Evolutionary conservation across 2,797 vertebrate genomes (phyloP).

Genomic region (Kryptopterus vitreolus): DNA sequence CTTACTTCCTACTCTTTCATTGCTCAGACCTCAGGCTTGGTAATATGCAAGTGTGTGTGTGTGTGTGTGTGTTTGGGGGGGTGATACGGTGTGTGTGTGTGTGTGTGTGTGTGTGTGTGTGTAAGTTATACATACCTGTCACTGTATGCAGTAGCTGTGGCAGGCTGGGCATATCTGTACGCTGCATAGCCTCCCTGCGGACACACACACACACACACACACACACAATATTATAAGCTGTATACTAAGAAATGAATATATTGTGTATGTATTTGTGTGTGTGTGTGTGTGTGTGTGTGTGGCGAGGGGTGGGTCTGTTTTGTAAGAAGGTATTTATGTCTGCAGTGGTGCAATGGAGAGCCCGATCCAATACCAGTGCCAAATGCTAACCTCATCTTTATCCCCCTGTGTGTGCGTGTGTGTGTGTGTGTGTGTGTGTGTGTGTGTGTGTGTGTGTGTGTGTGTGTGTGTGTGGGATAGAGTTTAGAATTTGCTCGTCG

Average conservation of each 20-base stretch:
- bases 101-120: constrained; percentile 41
- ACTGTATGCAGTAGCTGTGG: constrained; percentile 88
- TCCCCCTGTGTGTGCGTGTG: neutral
- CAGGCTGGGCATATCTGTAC: constrained; percentile 94
- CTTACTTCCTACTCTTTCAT: constrained; percentile 18
- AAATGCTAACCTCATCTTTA: constrained; percentile 23
- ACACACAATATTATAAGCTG: constrained; percentile 3
- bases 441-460: constrained; percentile 38
- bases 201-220: constrained; percentile 48
- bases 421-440: constrained; percentile 11
- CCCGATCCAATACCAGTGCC: constrained; percentile 12
- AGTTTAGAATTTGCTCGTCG: constrained; percentile 71
- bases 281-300: neutral
- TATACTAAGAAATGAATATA: neutral
- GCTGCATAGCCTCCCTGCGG: constrained; percentile 91
- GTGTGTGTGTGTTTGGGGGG: constrained; percentile 11
- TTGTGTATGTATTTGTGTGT: neutral
- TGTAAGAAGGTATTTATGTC: constrained; percentile 7
- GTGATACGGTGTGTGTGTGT: neutral
- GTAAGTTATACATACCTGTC: constrained; percentile 76
- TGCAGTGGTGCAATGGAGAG: constrained; percentile 18
- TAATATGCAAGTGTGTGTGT: constrained; percentile 33
- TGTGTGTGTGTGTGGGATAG: constrained; percentile 55
- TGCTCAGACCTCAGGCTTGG: neutral
- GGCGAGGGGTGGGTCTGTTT: neutral